Base-by-base conservation (phyloP, 2,888 invertebrate genomes). In the Leptothorax acervorum region DNA sequence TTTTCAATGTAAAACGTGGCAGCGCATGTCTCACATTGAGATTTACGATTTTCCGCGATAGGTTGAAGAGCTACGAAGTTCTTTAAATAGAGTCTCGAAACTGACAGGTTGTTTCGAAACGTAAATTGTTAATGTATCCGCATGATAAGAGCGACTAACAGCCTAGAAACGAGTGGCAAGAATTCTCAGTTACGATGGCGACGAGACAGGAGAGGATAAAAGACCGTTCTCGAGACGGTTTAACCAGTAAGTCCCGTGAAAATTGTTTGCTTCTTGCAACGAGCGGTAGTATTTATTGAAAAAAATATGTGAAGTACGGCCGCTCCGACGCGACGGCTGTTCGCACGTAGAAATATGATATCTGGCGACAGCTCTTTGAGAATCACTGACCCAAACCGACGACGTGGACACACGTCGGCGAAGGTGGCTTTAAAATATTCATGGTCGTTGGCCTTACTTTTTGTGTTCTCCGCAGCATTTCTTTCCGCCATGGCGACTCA, bases 361-460 rank as follows among this genome's bases (percentile, higher is more conserved):
- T 68, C 60, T 73, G 71, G 11, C 23, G 71, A 66, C 39, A 28
- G 51, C 23, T 78, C 51, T 85, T 86, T 86, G 86, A 88, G 87
- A 90, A 75, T 71, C 88, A 83, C 84, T 90, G 89, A 68, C 84
- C 83, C 88, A 85, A 86, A 90, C 57, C 83, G 76, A 74, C 86
- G 82, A 66, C 83, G 75, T 63, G 85, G 82, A 68, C 90, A 70
- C 83, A 66, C 51, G 75, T 76, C 82, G 68, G 73, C 57, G 78
- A 70, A 82, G 74, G 70, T 74, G 88, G 53, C 60, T 78, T 66
- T 85, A 78, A 89, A 88, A 88, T 89, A 89, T 89, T 89, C 89
- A 90, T 86, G 84, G 84, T 85, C 82, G 73, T 73, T 81, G 84
- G 74, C 74, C 82, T 86, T 66, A 84, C 66, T 79, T 57, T 78